These are phyloP conservation scores for Acanthisitta chloris DNA, from an alignment of 2,113 vertebrate species.

Conservation along the genomic window DNA sequence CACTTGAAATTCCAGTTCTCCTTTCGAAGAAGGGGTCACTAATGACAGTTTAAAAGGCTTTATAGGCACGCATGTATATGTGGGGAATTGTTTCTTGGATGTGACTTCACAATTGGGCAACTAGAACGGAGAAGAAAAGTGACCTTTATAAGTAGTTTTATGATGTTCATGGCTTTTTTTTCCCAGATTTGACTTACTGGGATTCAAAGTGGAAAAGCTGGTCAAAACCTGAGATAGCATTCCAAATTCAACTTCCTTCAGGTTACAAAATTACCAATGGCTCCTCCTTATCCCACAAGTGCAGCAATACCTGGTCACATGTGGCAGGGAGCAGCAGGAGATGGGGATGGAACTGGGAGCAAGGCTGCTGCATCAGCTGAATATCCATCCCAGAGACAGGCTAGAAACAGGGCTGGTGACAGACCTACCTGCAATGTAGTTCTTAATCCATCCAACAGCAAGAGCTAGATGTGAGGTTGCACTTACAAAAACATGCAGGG, in stretches of 20 bases:
- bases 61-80: accelerated
- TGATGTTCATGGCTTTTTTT: not conserved
- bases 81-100: not conserved
- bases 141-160: not conserved
- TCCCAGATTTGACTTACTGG: not conserved
- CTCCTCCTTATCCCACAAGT: not conserved
- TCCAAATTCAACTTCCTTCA: not conserved
- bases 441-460: not conserved
- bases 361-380: not conserved
- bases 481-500: not conserved
- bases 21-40: not conserved
- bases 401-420: not conserved
- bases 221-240: not conserved
- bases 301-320: not conserved
- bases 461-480: accelerated
- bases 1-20: not conserved
- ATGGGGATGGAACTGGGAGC: not conserved
- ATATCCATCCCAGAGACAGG: not conserved
- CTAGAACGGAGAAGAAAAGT: not conserved
- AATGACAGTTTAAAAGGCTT: not conserved
- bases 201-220: not conserved
- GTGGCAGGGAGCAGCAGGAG: not conserved
- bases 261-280: not conserved
- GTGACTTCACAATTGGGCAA: not conserved
- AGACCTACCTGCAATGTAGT: not conserved